phyloP scores from a whole-genome alignment of 2,113 vertebrate genomes.

The Axis porcinus region DNA sequence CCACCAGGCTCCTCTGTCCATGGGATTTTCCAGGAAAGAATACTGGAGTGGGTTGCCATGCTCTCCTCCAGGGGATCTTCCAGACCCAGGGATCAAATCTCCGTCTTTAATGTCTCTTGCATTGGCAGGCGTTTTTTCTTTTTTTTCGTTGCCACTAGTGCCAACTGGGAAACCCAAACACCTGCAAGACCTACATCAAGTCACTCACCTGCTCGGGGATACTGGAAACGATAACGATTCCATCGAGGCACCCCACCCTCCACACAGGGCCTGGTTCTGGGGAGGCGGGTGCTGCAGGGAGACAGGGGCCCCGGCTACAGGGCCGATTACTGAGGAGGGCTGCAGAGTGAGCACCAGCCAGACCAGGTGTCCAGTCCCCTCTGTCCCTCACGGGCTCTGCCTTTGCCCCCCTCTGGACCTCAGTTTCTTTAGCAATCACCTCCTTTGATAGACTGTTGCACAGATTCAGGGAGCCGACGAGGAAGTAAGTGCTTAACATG shows the following conservation, averaged over 20 bases:
- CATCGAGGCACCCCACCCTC: accelerated
- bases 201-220: not conserved
- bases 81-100: not conserved
- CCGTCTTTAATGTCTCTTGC: not conserved
- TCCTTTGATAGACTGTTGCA: not conserved
- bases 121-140: not conserved
- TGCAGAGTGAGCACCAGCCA: not conserved
- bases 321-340: accelerated
- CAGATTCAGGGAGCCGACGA: accelerated
- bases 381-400: not conserved
- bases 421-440: not conserved
- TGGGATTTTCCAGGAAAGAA: not conserved
- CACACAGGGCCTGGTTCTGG: not conserved
- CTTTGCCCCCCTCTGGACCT: not conserved
- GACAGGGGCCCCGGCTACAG: not conserved
- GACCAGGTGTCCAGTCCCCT: not conserved
- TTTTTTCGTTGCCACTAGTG: not conserved
- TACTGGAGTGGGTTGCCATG: not conserved
- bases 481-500: no score
- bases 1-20: not conserved
- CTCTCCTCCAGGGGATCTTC: not conserved
- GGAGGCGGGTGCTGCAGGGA: not conserved
- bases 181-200: not conserved
- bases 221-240: accelerated
- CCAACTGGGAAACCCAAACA: not conserved